These are phyloP conservation scores for Rhyacophila brunnea DNA, from an alignment of 1,140 invertebrate species.

Conservation along the genomic window DNA sequence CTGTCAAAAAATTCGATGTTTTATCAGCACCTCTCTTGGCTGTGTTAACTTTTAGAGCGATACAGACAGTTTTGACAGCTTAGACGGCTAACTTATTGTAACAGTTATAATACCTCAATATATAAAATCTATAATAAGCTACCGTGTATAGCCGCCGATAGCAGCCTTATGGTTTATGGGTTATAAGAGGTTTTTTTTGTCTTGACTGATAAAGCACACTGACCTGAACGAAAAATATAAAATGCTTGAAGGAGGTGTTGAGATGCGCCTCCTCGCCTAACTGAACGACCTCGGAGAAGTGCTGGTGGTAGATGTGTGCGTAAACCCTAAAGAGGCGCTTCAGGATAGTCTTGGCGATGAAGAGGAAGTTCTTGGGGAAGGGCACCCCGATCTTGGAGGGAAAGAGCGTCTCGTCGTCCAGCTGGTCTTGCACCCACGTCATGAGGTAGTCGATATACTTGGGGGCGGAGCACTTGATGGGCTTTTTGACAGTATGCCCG, in stretches of 20 bases:
- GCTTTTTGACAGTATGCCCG: constrained; percentile 96
- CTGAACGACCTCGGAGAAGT: constrained; percentile 96
- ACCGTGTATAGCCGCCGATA: no score
- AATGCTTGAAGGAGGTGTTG: constrained; percentile 99
- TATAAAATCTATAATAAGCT: no score
- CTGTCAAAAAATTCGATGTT: no score
- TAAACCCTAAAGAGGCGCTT: constrained; percentile 98
- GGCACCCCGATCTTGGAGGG: constrained; percentile 99
- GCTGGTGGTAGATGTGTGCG: constrained; percentile 99
- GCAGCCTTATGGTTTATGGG: no score
- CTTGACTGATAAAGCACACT: no score
- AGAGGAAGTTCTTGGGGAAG: constrained; percentile 97
- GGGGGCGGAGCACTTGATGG: constrained; percentile 98
- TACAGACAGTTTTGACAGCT: no score
- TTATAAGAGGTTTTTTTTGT: no score
- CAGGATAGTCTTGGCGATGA: constrained; percentile 96
- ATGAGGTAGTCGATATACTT: constrained; percentile 99
- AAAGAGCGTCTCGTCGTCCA: constrained; percentile 98
- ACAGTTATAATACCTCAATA: no score
- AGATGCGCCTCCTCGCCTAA: constrained; percentile 98
- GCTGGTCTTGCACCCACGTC: constrained; percentile 99
- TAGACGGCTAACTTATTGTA: no score
- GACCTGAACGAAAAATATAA: constrained; percentile 98
- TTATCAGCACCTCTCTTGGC: no score
- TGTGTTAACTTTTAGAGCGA: no score